Percentiles rank a stretch among this genome's conserved stretches.
Evolutionary conservation across 2,888 invertebrate genomes (phyloP).

Genomic region (Acutogordius australiensis): DNA sequence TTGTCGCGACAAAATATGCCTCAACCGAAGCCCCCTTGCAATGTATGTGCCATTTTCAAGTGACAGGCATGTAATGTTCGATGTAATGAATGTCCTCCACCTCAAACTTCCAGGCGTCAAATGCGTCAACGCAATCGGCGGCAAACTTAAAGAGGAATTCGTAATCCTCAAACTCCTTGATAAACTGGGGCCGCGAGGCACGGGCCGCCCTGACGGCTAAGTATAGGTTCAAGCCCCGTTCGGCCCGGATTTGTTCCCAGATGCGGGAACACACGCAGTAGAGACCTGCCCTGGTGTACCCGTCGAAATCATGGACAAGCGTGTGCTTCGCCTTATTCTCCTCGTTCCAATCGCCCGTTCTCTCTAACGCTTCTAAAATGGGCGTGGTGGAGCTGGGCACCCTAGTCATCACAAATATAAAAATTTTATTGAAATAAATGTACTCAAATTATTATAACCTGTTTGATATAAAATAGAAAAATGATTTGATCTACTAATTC

Average conservation of each 20-base stretch:
- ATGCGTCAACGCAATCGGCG: neutral
- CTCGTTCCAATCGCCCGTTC: neutral
- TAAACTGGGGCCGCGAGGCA: neutral
- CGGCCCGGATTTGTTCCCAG: neutral
- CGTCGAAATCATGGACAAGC: neutral
- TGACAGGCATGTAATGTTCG: slow-evolving; percentile 1
- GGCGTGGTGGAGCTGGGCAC: neutral
- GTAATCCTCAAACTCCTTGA: neutral
- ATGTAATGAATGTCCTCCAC: slow-evolving; percentile 6
- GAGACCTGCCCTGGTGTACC: neutral
- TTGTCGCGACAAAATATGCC: no score
- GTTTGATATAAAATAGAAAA: no score
- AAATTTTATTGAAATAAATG: no score
- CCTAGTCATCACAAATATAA: no score
- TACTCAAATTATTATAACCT: no score
- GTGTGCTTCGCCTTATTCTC: neutral
- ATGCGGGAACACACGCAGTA: slow-evolving; percentile 2
- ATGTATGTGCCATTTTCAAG: no score
- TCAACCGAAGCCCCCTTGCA: no score
- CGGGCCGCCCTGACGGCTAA: neutral
- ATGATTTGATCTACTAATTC: no score
- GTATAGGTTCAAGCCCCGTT: neutral
- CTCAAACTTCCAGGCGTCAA: neutral
- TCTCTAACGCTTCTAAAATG: neutral
- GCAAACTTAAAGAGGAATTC: slow-evolving; percentile 4